Evolutionary conservation across 2,888 invertebrate genomes (phyloP).

Genomic region (Brenthis ino): DNA sequence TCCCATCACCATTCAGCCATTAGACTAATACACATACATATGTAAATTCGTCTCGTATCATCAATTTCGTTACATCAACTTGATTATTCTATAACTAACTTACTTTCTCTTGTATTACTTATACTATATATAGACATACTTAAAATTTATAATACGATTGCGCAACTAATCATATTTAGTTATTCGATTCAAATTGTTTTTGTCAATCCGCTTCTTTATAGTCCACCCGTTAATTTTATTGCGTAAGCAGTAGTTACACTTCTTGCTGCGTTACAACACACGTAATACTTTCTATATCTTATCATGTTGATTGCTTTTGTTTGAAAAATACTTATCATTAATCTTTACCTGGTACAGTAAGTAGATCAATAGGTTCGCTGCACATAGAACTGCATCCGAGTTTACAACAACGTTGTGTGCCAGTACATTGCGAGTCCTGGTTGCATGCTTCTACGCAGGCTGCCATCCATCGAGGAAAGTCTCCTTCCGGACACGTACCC

Average conservation of each 20-base stretch:
- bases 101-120: no score
- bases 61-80: no score
- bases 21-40: no score
- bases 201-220: constrained; percentile 6
- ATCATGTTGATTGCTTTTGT: background rate
- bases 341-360: constrained; percentile 80
- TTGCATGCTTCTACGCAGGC: constrained; percentile 84
- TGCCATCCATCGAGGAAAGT: constrained; percentile 79
- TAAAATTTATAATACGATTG: background rate
- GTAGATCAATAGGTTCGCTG: constrained; percentile 83
- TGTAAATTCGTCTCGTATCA: no score
- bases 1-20: no score
- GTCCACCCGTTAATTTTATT: background rate
- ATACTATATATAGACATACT: no score
- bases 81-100: no score
- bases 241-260: background rate
- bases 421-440: constrained; percentile 86
- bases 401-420: constrained; percentile 86
- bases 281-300: constrained; percentile 1
- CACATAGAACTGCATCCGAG: constrained; percentile 87
- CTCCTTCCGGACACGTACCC: constrained; percentile 68
- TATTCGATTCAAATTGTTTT: constrained; percentile 1
- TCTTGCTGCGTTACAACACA: background rate
- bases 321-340: background rate
- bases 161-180: background rate